Base-by-base conservation (phyloP, 2,797 vertebrate genomes). In the Macrochelys suwanniensis region DNA sequence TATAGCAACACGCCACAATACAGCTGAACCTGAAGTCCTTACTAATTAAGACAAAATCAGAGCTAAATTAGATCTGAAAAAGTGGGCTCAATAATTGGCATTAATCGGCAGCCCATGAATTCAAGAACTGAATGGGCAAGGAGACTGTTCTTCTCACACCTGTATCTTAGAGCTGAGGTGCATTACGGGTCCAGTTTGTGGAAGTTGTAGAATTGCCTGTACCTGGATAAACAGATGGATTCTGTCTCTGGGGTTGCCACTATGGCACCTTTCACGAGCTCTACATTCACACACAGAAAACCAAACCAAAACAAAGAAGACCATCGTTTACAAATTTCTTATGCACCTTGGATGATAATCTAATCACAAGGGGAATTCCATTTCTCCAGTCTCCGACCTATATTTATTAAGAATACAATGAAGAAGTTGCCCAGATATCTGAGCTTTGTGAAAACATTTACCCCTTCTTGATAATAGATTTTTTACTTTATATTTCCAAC, bases 401-500 rank as follows among this genome's bases (percentile, higher is more conserved):
- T 31, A 74, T 45, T 80, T 71, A 61, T 19, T 84, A 15, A 85
- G 79, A 85, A 74, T 51, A 82, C 28, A 85, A 59, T 79, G 53
- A 61, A 56, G 42, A 85, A 92, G 26, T 71, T 90, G 87, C 31
- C 77, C 74, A 33, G 13, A 88, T 85, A 59, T 89, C 49, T 8
- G 23, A 45, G 28, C 59, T 88, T 26, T 59, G 47, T 42, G 81
- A 87, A 89, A 85, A 57, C 17, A 28, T 28, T 92, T 91, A n/a
- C 56, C 50, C 1, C 0, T 85, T 88, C 59, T 56, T 54, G 33
- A 89, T 26, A 37, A 78, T 28, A 74, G 77, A 77, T 76, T 92
- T 88, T 92, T 57, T 83, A 76, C 51, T 82, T 85, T 6, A 33
- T 49, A 80, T 80, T 81, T 93, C 76, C 80, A 96, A 37, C 11